phyloP scores from a whole-genome alignment of 2,888 invertebrate genomes.

The Abrostola triplasia region DNA sequence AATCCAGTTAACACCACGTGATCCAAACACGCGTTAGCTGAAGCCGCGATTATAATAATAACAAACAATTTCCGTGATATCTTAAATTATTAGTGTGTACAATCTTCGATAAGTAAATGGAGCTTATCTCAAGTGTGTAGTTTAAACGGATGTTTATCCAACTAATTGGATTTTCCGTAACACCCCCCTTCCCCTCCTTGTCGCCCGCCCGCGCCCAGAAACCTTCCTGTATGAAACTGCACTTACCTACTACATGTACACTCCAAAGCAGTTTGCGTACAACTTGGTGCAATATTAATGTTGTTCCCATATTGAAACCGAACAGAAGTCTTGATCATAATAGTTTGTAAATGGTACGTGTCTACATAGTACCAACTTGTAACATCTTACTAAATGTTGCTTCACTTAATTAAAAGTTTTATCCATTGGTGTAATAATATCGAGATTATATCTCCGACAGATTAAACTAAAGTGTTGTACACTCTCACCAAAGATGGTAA shows the following conservation, averaged over 20 bases:
- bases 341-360: conserved; percentile 35
- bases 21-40: conserved; percentile 29
- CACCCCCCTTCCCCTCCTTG: conserved; percentile 36
- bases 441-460: too few species aligned
- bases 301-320: conserved; percentile 62
- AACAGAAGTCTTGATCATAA: conserved; percentile 51
- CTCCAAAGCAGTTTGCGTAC: conserved; percentile 56
- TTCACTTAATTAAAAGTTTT: too few species aligned
- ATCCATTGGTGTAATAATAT: too few species aligned
- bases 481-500: too few species aligned
- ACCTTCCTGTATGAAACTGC: conserved; percentile 67
- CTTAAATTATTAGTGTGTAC: conserved; percentile 64
- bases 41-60: conserved; percentile 46
- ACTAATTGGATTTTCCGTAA: conserved; percentile 81
- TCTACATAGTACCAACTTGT: background rate
- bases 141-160: conserved; percentile 80
- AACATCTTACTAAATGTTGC: too few species aligned
- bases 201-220: conserved; percentile 38
- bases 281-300: conserved; percentile 70
- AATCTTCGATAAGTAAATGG: conserved; percentile 72
- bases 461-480: too few species aligned
- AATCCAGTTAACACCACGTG: conserved; percentile 18
- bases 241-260: conserved; percentile 59
- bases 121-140: conserved; percentile 74
- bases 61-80: conserved; percentile 63